A percentile compares a stretch with the other conserved stretches of the same genome.
Conservation (phyloP, 2,797 vertebrate species). For the Pangasius macronema region DNA sequence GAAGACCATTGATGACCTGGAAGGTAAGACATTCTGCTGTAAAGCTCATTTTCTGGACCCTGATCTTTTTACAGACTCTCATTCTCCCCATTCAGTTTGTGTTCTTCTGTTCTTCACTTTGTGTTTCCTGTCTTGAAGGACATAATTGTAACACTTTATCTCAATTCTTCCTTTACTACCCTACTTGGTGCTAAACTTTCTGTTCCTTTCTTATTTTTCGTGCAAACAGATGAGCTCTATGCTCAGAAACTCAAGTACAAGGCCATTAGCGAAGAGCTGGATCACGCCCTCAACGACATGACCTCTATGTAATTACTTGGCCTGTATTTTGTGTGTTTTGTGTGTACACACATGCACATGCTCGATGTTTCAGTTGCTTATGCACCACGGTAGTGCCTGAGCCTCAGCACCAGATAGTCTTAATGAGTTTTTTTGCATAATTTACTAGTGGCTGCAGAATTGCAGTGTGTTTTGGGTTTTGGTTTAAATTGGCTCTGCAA, state of each 20-base stretch:
- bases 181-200: background rate
- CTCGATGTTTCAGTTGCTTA: background rate
- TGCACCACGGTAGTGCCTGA: background rate
- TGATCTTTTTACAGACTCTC: background rate
- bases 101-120: background rate
- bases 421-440: background rate
- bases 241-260: slow-evolving; percentile 94
- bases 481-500: background rate
- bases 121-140: background rate
- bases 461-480: background rate
- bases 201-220: slow-evolving; percentile 20
- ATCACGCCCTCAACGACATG: slow-evolving; percentile 89
- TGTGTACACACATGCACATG: slow-evolving; percentile 33
- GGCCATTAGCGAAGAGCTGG: slow-evolving; percentile 90
- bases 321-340: slow-evolving; percentile 20
- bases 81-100: background rate
- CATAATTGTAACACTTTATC: background rate
- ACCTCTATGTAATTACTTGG: slow-evolving; percentile 82
- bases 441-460: background rate
- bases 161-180: background rate
- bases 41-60: background rate
- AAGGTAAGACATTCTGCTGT: slow-evolving; percentile 77
- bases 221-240: slow-evolving; percentile 83
- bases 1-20: slow-evolving; percentile 96
- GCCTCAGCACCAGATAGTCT: background rate